A percentile compares a stretch with the other conserved stretches of the same genome.
phyloP scores from a whole-genome alignment of 2,888 invertebrate species.

The Gisinianus flammeolus region DNA sequence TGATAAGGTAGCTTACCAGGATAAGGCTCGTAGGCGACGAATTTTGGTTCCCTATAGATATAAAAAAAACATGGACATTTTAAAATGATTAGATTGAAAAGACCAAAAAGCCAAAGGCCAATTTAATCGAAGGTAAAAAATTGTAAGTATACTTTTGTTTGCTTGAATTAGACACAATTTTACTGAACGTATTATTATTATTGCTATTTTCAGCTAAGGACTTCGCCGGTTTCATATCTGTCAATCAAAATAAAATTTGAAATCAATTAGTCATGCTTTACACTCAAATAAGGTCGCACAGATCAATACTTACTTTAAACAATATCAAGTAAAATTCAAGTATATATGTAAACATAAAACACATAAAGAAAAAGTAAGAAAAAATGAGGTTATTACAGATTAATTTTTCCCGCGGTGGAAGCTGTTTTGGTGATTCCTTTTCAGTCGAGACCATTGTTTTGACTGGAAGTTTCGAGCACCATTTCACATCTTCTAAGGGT shows the following conservation, averaged over 20 bases:
- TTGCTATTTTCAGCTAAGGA: background rate
- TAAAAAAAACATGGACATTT: background rate
- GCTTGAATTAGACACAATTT: background rate
- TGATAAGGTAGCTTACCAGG: background rate
- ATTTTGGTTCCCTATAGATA: constrained; percentile 54
- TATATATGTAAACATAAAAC: background rate
- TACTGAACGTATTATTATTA: constrained; percentile 18
- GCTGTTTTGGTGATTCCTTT: constrained; percentile 50
- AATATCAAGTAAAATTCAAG: constrained; percentile 9
- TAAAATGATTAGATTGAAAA: no score
- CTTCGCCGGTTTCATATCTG: background rate
- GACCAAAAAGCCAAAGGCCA: background rate
- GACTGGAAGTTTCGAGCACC: background rate
- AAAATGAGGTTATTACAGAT: no score
- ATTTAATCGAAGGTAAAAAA: no score
- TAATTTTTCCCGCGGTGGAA: constrained; percentile 52
- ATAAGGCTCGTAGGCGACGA: constrained; percentile 58
- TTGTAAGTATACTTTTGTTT: constrained; percentile 27
- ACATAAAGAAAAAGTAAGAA: background rate
- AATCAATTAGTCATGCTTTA: no score
- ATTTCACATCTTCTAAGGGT: background rate
- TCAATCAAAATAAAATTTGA: no score
- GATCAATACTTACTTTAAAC: constrained; percentile 10
- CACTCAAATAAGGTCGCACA: no score
- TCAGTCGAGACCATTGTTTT: background rate